Base-by-base conservation (phyloP, 2,888 invertebrate species). In the Temnothorax ravouxi region DNA sequence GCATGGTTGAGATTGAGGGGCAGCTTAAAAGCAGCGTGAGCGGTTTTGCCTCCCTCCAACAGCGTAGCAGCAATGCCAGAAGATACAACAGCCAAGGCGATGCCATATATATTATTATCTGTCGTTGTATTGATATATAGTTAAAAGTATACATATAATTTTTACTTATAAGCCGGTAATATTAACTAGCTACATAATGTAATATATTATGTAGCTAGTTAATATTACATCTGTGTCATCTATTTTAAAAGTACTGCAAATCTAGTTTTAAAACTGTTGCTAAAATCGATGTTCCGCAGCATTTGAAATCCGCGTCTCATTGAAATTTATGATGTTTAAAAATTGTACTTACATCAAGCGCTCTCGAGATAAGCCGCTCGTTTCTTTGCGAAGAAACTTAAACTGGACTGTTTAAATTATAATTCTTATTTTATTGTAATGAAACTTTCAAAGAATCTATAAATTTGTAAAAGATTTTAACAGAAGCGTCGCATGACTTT, bases 181-280 rank as follows among this genome's bases (percentile, higher is more conserved):
- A 29, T 29, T 29, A 29, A 29, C 29, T 29, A 29, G 29, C 41
- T 44, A 25, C 18, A 54, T 72, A 44, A 29, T 29, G 3, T 29
- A 6, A 29, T 29, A 71, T n/a, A 29, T 21, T 56, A 74, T 25
- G 15, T n/a, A 72, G 44, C 1, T 25, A 41, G 18, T 61, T 61
- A 74, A 74, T 44, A 29, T 29, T 59, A 59, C 4, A 59, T 59
- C 25, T 15, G 18, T 29, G n/a, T 44, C 59, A 44, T 74, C n/a
- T 74, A 34, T 59, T 74, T 74, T 29, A n/a, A 29, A 74, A 56
- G 4, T 72, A 38, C 11, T 41, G 71, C 25, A 59, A 74, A 59
- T 59, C 8, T 25, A 44, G 29, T 74, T 59, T 74, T 29, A 4
- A 74, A 44, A 74, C 8, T 59, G n/a, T 29, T 41, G n/a, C 13